These are phyloP conservation scores for Selene dorsalis DNA, from an alignment of 2,797 vertebrate species.

Conservation along the genomic window DNA sequence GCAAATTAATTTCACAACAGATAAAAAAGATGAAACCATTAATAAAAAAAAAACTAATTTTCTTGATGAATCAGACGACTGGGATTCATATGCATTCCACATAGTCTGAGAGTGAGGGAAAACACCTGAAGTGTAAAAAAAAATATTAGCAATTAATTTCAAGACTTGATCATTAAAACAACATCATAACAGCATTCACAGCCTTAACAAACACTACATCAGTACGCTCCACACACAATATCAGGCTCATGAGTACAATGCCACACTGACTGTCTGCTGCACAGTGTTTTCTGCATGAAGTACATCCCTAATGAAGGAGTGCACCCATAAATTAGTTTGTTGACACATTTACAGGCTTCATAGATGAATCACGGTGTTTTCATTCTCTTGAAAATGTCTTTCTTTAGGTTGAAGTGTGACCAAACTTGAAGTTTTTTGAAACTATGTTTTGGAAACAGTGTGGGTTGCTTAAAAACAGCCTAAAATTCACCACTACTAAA, in stretches of 20 bases:
- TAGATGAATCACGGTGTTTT: not conserved
- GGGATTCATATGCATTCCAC: not conserved
- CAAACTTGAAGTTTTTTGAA: conserved; percentile 50
- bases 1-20: conserved; percentile 6
- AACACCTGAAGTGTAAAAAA: not conserved
- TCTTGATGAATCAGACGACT: not conserved
- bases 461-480: conserved; percentile 61
- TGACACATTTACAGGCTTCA: not conserved
- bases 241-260: not conserved
- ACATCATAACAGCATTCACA: not conserved
- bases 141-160: not conserved
- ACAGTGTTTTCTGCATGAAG: not conserved
- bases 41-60: not conserved
- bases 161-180: conserved; percentile 12
- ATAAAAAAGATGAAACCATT: not conserved
- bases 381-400: conserved; percentile 28
- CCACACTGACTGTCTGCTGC: conserved; percentile 6
- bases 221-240: not conserved
- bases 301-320: not conserved
- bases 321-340: not conserved
- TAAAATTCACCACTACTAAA: conserved; percentile 68
- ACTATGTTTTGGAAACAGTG: conserved; percentile 49
- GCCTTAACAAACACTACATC: not conserved
- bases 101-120: conserved; percentile 1
- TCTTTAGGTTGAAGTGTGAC: conserved; percentile 50